Conservation (phyloP, 2,888 invertebrate species). For the Cheilosia variabilis region DNA sequence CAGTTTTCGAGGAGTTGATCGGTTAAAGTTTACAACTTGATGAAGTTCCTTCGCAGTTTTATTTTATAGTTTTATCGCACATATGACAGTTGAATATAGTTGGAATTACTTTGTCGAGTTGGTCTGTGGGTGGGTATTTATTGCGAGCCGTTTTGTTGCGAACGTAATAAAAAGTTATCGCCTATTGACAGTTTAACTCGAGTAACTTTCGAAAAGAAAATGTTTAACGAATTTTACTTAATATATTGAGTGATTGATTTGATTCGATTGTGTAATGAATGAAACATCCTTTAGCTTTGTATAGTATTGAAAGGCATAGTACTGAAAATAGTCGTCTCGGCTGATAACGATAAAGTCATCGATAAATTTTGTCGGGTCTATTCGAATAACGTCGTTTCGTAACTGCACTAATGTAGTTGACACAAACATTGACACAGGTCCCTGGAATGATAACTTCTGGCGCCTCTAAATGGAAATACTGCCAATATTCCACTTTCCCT, state of each 20-base stretch:
- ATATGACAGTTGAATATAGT: constrained; percentile 71
- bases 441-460: too few species aligned
- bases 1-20: constrained; percentile 63
- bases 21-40: constrained; percentile 65
- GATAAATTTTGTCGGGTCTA: too few species aligned
- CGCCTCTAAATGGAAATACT: too few species aligned
- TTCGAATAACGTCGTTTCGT: too few species aligned
- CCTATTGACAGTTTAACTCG: constrained; percentile 52
- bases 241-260: constrained; percentile 25
- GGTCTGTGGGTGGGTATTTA: constrained; percentile 44
- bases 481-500: too few species aligned
- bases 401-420: too few species aligned
- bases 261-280: neutral
- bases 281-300: too few species aligned
- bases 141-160: constrained; percentile 46
- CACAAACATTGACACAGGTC: too few species aligned
- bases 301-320: too few species aligned
- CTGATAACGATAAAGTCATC: too few species aligned
- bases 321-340: too few species aligned
- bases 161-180: constrained; percentile 43
- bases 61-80: constrained; percentile 66
- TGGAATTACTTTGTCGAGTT: constrained; percentile 63
- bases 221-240: neutral
- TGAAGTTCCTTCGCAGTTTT: constrained; percentile 50
- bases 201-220: constrained; percentile 22